A percentile compares a stretch with the other conserved stretches of the same genome.
phyloP scores from a whole-genome alignment of 2,888 invertebrate species.

The Dermolepida albohirtum region DNA sequence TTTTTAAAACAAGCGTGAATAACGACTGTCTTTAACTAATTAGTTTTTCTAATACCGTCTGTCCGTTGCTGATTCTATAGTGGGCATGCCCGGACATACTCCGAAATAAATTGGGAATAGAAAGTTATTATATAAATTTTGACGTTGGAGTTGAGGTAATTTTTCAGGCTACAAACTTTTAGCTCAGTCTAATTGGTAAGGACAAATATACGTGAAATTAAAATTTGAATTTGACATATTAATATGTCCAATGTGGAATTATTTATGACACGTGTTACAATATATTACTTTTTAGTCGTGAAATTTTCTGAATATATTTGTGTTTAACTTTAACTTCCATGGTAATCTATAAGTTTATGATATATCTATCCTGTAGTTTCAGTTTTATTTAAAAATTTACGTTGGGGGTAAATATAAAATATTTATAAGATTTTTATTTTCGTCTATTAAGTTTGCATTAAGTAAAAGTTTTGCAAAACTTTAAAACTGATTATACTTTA shows the following conservation, averaged over 20 bases:
- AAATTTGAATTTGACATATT: too few species aligned
- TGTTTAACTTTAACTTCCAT: too few species aligned
- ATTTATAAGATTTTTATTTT: too few species aligned
- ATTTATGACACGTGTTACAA: too few species aligned
- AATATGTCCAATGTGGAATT: too few species aligned
- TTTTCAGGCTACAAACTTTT: conserved; percentile 7
- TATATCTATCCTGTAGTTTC: too few species aligned
- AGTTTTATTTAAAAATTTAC: too few species aligned
- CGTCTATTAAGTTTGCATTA: too few species aligned
- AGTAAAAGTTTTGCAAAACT: background rate
- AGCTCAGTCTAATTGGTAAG: conserved; percentile 1
- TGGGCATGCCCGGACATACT: background rate
- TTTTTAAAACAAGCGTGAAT: conserved; percentile 5
- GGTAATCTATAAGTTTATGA: too few species aligned
- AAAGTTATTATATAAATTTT: background rate
- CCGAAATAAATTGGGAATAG: conserved; percentile 6
- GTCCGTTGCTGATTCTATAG: background rate
- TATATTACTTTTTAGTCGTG: too few species aligned
- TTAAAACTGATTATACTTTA: background rate
- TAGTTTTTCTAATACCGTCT: background rate
- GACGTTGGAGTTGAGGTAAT: background rate
- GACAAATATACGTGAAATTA: conserved; percentile 3
- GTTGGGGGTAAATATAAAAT: too few species aligned
- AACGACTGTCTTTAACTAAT: conserved; percentile 2
- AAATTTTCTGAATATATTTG: too few species aligned